Base-by-base conservation (phyloP, 2,797 vertebrate species). In the Acipenser ruthenus region DNA sequence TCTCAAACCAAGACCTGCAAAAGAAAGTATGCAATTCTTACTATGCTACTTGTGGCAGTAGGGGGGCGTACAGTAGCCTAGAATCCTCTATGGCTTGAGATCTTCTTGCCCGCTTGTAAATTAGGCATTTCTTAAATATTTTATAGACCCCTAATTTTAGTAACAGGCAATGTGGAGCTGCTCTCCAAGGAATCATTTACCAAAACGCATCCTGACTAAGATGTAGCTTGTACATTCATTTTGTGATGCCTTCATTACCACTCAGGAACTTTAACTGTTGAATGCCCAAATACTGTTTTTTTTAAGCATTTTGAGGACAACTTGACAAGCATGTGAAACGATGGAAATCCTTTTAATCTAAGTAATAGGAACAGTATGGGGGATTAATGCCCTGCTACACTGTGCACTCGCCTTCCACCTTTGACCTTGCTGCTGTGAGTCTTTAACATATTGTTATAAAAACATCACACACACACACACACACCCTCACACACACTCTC, bases 1-100 rank as follows among this genome's bases (percentile, higher is more conserved):
- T 99, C 60, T 99, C 97, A 74, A 99, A 99, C 66, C 92, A 92
- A 82, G 89, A 91, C 71, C 77, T 99, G 81, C 94, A 91, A 71
- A 91, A 81, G 74, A 81, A 86, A 82, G 96, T 98, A 90, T 0
- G 92, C 86, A 71, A 71, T 69, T 72, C 71, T 69, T 37, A 66
- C 55, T 49, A 49, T 18, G 13, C 50, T 49, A 60, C 13, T 10
- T 37, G 23, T 37, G 23, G 23, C 11, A 58, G 55, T 58, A 58
- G 15, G 7, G n/a, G 15, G 15, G 15, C 55, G 11, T 58, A 13
- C 10, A 37, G 23, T 37, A 37, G 23, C 60, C 47, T 23, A 13
- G 47, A 62, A 15, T 62, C 47, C 11, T 23, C 8, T 23, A 60
- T 62, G 60, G 18, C 55, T 6, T 12, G 23, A 37, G 23, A 37